Evolutionary conservation across 2,797 vertebrate genomes (phyloP).

Genomic region (Lagorchestes hirsutus): DNA sequence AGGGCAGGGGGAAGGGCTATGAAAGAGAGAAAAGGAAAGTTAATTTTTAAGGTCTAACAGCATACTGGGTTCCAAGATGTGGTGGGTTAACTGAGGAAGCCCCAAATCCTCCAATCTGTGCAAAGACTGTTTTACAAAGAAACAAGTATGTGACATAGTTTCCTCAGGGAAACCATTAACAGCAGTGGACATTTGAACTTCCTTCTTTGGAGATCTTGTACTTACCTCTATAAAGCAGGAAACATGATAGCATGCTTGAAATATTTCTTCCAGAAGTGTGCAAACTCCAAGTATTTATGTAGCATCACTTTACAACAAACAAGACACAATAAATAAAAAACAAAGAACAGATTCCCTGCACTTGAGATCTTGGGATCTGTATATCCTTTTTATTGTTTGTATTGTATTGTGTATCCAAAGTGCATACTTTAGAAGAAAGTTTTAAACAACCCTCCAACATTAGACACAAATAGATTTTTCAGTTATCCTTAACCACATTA

Average conservation of each 20-base stretch:
- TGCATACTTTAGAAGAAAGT: slow-evolving; percentile 7
- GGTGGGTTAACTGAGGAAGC: not conserved
- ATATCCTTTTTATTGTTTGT: not conserved
- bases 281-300: slow-evolving; percentile 10
- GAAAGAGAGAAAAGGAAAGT: not conserved
- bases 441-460: not conserved
- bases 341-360: not conserved
- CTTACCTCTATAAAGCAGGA: not conserved
- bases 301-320: not conserved
- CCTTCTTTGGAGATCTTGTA: not conserved
- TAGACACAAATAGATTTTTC: not conserved
- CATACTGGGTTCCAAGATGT: not conserved
- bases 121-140: not conserved
- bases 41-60: not conserved
- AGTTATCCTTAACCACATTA: not conserved
- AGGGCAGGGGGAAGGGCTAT: not conserved
- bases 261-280: not conserved
- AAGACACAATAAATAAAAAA: not conserved
- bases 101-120: not conserved
- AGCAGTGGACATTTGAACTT: not conserved
- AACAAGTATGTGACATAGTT: not conserved
- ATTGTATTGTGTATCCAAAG: slow-evolving; percentile 1
- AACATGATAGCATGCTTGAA: slow-evolving; percentile 7
- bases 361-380: not conserved
- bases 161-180: not conserved